Conservation (phyloP, 53 echinoderm and acorn worm genomes). For the Astropecten irregularis region DNA sequence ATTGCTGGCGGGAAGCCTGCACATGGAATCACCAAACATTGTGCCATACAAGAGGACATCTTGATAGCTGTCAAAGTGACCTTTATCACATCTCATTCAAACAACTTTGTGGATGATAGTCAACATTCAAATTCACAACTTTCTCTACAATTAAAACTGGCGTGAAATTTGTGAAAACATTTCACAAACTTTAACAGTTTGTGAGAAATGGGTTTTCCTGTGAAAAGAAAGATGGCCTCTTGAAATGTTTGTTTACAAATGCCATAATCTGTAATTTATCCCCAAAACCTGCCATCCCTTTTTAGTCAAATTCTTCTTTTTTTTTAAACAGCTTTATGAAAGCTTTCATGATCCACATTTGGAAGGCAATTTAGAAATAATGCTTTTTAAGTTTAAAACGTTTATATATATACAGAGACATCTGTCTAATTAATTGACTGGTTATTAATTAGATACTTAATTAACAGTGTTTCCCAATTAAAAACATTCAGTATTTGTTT, state of each 20-base stretch:
- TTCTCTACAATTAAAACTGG: too few species aligned
- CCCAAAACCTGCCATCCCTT: not conserved
- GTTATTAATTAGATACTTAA: not conserved
- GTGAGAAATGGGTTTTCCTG: not conserved
- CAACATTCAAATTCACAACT: too few species aligned
- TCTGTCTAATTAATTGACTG: constrained; percentile 9
- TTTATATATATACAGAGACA: constrained; percentile 12
- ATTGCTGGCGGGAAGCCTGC: too few species aligned
- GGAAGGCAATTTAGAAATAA: constrained; percentile 45
- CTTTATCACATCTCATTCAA: too few species aligned
- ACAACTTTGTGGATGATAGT: too few species aligned
- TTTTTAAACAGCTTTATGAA: not conserved
- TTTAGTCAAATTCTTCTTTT: not conserved
- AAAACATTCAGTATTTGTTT: not conserved
- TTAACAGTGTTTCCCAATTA: not conserved
- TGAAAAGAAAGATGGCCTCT: not conserved
- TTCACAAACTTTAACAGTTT: not conserved
- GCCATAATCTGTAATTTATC: not conserved
- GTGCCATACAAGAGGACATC: too few species aligned
- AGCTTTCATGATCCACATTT: constrained; percentile 41
- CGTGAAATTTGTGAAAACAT: too few species aligned
- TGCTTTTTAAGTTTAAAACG: not conserved
- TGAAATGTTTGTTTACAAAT: not conserved
- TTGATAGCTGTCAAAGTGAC: too few species aligned
- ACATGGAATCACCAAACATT: too few species aligned